Percentiles rank a stretch among this genome's conserved stretches.
Evolutionary conservation across 2,888 invertebrate species (phyloP).

Genomic region (Pilophorus perplexus): DNA sequence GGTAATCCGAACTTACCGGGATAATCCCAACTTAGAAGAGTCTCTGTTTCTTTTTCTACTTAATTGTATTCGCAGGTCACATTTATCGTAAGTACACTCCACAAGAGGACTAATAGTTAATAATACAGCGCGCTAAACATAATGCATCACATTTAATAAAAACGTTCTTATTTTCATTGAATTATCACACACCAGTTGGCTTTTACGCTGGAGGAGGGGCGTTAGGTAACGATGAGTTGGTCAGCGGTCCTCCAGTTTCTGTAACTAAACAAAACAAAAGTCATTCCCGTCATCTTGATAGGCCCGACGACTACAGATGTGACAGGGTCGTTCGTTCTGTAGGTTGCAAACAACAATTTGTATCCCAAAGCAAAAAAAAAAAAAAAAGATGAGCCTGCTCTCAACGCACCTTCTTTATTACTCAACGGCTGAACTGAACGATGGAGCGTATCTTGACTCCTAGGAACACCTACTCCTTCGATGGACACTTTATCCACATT

Average conservation of each 20-base stretch:
- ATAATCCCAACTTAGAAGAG: too few relatives aligned
- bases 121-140: not conserved
- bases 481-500: conserved; percentile 4
- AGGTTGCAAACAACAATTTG: too few relatives aligned
- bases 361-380: too few relatives aligned
- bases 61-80: not conserved
- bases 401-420: conserved; percentile 5
- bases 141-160: not conserved
- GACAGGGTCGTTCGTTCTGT: too few relatives aligned
- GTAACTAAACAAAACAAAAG: not conserved
- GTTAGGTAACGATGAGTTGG: conserved; percentile 11
- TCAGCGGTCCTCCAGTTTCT: not conserved
- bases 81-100: not conserved
- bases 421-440: not conserved
- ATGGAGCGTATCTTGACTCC: not conserved
- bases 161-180: not conserved
- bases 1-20: not conserved
- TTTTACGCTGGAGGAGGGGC: conserved; percentile 11
- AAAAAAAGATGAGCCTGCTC: too few relatives aligned
- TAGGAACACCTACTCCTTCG: not conserved
- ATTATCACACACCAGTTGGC: conserved; percentile 1
- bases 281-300: too few relatives aligned
- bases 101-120: not conserved
- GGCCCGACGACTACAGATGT: too few relatives aligned
- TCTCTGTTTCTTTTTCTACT: not conserved